Evolutionary conservation across 1,140 invertebrate genomes (phyloP), one percentile per base, ranked within the genome.

Genomic region (Magallana gigas): DNA sequence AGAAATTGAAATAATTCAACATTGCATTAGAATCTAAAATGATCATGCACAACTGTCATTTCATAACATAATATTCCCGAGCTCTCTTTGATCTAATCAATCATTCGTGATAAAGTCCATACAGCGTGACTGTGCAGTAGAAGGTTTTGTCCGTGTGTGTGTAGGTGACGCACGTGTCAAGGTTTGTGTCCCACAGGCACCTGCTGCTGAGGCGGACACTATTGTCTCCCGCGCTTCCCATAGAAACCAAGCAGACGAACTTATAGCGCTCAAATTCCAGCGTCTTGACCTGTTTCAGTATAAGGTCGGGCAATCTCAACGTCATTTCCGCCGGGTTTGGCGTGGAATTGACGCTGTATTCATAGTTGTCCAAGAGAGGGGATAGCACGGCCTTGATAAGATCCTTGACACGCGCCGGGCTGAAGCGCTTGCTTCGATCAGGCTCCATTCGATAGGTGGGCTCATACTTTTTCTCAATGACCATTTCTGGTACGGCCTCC

Each of bases 111-210:
- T 82, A 82, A 11, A 82, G 48, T 14, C 48, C 80, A 56, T 82
- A 82, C 18, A 82, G 48, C 48, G 80, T 57, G 48, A 82, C 80
- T 4, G 80, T 82, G 57, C 80, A 82, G 57, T 82, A 82, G 57
- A 56, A 82, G 3, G 12, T 58, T 57, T 82, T 82, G 48, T 58
- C 80, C 18, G 48, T 82, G 36, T 82, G 57, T 57, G 80, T 82
- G 80, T 82, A 58, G 11, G 80, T 82, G 0, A 58, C 80, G 57
- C 36, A 82, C 57, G 80, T 82, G 18, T 82, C 80, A n/a, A 82
- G 14, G 18, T 82, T 82, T 14, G 80, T 82, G 36, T 82, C 80
- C 80, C 80, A 82, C 14, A 82, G n/a, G 57, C 80, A 82, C 57
- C 80, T 57, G 57, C 80, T 82, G 36, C 36, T n/a, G 1, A 82